Evolutionary conservation across 2,888 invertebrate genomes (phyloP), one percentile per base, ranked within the genome.

Genomic region (Geophilus truncorum): DNA sequence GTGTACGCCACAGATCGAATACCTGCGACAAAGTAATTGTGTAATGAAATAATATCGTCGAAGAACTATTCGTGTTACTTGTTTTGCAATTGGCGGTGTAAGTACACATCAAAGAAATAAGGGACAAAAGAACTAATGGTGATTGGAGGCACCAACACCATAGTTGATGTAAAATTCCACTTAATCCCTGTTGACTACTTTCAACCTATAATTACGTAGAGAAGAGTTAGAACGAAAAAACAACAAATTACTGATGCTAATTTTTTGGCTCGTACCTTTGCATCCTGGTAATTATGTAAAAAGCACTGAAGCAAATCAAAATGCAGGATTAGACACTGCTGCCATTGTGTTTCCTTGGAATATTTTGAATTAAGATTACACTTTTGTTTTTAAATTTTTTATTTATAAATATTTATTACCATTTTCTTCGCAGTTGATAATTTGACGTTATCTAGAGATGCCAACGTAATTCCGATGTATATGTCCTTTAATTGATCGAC

Each of bases 121-220:
- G 32, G 18, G 77, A 32, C 2, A 36, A 21, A 21, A 77, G 32
- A 32, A 36, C 28, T 77, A 36, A 21, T 77, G 77, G 32, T 18
- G 32, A 9, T 30, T 77, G 32, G 21, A 77, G 77, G 77, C 77
- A 77, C 77, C 77, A 77, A 77, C 77, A 34, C 77, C 77, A 77
- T 2, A 77, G 77, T 18, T 77, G 77, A 34, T 34, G 77, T 77
- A 77, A 30, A 9, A 77, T 36, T 9, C 34, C 34, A 77, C 77
- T 77, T 77, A 77, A 77, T 15, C 36, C 77, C 18, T 25, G 9
- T 62, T 62, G 62, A 62, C 62, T 62, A 25, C 62, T 25, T 25
- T 62, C 25, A 7, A 25, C 9, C 62, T 62, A 25, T 21, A 15
- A 21, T 18, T 7, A 23, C 15, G 25, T 25, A 25, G 5, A 6